Evolutionary conservation across 2,113 vertebrate genomes (phyloP).

Genomic region (Limanda limanda): DNA sequence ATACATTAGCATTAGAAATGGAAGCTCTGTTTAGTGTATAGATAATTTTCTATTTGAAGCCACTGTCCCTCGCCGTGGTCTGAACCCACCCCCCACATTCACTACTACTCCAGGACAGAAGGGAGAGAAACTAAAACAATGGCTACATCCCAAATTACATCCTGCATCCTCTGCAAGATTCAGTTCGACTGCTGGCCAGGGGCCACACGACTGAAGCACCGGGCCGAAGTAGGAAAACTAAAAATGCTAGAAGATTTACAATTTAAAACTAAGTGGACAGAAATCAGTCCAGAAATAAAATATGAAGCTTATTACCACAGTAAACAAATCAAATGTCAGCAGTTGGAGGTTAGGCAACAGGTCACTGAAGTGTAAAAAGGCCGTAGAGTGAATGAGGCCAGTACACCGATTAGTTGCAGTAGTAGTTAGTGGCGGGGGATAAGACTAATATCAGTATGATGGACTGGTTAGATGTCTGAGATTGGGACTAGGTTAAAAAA

Average conservation of each 20-base stretch:
- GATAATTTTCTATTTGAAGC: slow-evolving; percentile 40
- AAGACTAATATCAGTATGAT: background rate
- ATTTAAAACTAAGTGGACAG: background rate
- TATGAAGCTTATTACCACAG: background rate
- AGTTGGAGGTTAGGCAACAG: slow-evolving; percentile 18
- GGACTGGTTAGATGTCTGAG: background rate
- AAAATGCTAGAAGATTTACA: background rate
- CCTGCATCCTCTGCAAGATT: slow-evolving; percentile 25
- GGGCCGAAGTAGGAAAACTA: background rate
- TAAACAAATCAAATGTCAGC: slow-evolving; percentile 19
- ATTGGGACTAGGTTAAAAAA: slow-evolving; percentile 11
- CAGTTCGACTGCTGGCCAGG: slow-evolving; percentile 8
- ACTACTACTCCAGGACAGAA: slow-evolving; percentile 14
- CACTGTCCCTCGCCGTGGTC: slow-evolving; percentile 22
- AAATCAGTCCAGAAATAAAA: slow-evolving; percentile 4
- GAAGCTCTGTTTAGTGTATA: slow-evolving; percentile 45
- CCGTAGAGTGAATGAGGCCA: slow-evolving; percentile 5
- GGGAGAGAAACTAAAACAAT: slow-evolving; percentile 26
- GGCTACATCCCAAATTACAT: slow-evolving; percentile 23
- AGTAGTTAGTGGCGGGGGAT: background rate
- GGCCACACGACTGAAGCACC: background rate
- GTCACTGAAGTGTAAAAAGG: slow-evolving; percentile 13
- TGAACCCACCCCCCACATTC: slow-evolving; percentile 1
- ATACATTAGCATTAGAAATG: slow-evolving; percentile 64
- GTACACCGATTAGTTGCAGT: slow-evolving; percentile 1